Evolutionary conservation across 1,140 invertebrate species (phyloP).

Genomic region (Drosophila truncata): DNA sequence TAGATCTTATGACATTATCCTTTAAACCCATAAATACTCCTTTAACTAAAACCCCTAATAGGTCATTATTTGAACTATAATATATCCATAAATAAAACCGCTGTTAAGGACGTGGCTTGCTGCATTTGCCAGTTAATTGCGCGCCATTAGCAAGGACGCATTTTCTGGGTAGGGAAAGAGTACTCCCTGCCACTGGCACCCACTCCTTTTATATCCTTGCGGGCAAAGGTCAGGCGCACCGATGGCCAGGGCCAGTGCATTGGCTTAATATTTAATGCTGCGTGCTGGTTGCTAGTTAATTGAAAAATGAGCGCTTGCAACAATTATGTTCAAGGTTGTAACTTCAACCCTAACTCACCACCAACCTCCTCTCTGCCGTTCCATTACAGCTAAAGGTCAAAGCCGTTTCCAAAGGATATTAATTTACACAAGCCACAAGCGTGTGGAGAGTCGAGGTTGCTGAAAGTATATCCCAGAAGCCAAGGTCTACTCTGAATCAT

Average conservation of each 20-base stretch:
- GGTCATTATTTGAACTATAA: constrained; percentile 3
- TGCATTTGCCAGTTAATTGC: constrained; percentile 61
- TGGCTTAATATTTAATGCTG: constrained; percentile 68
- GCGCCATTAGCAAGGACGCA: constrained; percentile 62
- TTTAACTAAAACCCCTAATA: background rate
- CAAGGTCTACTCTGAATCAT: constrained; percentile 85
- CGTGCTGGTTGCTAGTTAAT: constrained; percentile 42
- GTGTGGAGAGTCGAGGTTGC: constrained; percentile 3
- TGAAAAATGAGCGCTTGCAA: constrained; percentile 34
- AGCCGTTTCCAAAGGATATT: constrained; percentile 42
- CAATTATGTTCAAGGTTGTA: constrained; percentile 26
- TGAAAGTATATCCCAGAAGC: constrained; percentile 12
- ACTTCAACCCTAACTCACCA: constrained; percentile 5
- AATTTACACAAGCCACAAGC: constrained; percentile 23
- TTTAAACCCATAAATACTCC: background rate
- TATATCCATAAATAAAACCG: constrained; percentile 7
- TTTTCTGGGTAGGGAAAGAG: background rate
- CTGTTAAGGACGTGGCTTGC: constrained; percentile 6
- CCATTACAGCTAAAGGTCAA: constrained; percentile 58
- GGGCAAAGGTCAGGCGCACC: constrained; percentile 58
- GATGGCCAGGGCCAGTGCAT: constrained; percentile 38
- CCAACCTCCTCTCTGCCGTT: constrained; percentile 2
- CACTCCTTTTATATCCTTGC: constrained; percentile 49
- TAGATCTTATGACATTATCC: background rate
- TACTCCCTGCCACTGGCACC: background rate